Evolutionary conservation across 37 sponge, comb jelly and placozoan species (phyloP).

Genomic region (Cladorhizidae sp.): DNA sequence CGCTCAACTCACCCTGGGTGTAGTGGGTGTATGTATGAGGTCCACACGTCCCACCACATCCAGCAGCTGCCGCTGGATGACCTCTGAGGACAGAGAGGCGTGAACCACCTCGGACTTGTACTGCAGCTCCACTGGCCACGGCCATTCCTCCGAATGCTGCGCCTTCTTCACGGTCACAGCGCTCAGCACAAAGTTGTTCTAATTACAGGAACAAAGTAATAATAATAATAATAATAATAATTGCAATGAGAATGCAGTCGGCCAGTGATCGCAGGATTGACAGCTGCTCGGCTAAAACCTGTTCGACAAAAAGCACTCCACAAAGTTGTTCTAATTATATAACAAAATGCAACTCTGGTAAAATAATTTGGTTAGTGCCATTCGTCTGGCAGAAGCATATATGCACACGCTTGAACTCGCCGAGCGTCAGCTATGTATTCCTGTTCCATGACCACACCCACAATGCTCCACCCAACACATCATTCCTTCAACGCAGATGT

Average conservation of each 20-base stretch:
- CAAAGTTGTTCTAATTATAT: background rate
- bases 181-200: constrained; percentile 32
- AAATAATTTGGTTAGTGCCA: background rate
- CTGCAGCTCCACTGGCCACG: constrained; percentile 57
- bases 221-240: too few species aligned
- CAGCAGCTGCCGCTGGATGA: constrained; percentile 33
- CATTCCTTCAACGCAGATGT: too few species aligned
- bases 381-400: too few species aligned
- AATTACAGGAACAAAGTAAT: background rate
- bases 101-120: constrained; percentile 48
- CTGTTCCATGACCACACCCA: too few species aligned
- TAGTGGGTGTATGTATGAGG: constrained; percentile 18
- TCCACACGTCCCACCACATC: constrained; percentile 15
- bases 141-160: constrained; percentile 46
- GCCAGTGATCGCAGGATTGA: too few species aligned
- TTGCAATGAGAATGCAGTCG: too few species aligned
- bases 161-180: constrained; percentile 47
- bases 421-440: too few species aligned
- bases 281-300: too few species aligned
- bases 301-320: background rate
- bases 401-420: too few species aligned
- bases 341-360: background rate
- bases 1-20: constrained; percentile 12
- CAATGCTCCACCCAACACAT: too few species aligned
- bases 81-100: constrained; percentile 55